Evolutionary conservation across 2,113 vertebrate species (phyloP).

Genomic region (Pteronura brasiliensis): DNA sequence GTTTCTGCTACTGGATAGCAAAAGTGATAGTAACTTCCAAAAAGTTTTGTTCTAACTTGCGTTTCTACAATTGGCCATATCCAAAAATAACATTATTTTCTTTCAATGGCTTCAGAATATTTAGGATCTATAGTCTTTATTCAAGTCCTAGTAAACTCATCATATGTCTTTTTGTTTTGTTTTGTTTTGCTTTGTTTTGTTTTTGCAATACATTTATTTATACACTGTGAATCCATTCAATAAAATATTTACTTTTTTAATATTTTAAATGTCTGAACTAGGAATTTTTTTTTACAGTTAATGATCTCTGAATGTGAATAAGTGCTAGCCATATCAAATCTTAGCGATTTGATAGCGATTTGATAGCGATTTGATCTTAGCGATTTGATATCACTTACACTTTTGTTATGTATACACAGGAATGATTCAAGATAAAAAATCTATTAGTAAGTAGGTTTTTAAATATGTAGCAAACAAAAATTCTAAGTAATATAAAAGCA

Average conservation of each 20-base stretch:
- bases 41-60: neutral
- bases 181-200: neutral
- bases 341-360: neutral
- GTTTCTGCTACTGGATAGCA: neutral
- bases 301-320: neutral
- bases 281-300: neutral
- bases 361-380: too few relatives aligned
- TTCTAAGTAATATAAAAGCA: neutral
- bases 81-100: neutral
- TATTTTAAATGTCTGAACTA: neutral
- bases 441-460: neutral
- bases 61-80: neutral
- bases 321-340: neutral
- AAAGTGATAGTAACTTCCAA: neutral
- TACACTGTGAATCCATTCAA: neutral
- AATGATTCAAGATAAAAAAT: neutral
- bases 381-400: neutral
- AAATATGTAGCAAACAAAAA: neutral
- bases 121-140: neutral
- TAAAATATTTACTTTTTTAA: neutral
- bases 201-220: neutral
- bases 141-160: neutral
- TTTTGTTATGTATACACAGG: neutral
- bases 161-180: neutral
- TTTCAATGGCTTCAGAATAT: neutral